Evolutionary conservation across 2,113 vertebrate genomes (phyloP).

Genomic region (Leptocoma aspasia): DNA sequence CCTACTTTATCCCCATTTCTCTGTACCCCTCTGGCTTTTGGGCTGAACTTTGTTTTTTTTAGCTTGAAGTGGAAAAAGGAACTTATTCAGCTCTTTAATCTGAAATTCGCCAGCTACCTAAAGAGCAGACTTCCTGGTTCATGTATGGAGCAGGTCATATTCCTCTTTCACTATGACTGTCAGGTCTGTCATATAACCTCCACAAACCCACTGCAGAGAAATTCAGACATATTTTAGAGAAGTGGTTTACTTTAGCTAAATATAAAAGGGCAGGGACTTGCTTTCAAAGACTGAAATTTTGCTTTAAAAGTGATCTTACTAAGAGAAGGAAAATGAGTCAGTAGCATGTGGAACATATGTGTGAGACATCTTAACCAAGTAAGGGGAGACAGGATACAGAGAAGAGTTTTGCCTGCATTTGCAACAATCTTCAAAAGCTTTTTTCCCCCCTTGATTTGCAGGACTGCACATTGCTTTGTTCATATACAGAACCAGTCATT

Average conservation of each 20-base stretch:
- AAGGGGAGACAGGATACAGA: neutral
- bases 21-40: neutral
- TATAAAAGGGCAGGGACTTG: neutral
- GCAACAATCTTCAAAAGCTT: neutral
- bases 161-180: constrained; percentile 57
- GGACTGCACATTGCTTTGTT: neutral
- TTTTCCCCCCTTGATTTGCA: neutral
- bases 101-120: constrained; percentile 24
- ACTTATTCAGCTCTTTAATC: constrained; percentile 31
- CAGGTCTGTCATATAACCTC: neutral
- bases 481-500: neutral
- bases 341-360: neutral
- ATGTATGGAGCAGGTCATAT: constrained; percentile 41
- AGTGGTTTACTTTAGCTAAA: constrained; percentile 1
- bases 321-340: constrained; percentile 53
- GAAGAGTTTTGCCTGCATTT: neutral
- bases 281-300: constrained; percentile 22
- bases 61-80: constrained; percentile 39
- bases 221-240: constrained; percentile 46
- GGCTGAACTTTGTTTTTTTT: neutral
- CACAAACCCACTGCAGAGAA: constrained; percentile 47
- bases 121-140: constrained; percentile 43
- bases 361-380: neutral
- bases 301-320: constrained; percentile 18
- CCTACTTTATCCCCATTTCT: neutral